These are phyloP conservation scores for Stylophora pistillata DNA, from an alignment of 64 coral and sea anemone species.

Conservation along the genomic window DNA sequence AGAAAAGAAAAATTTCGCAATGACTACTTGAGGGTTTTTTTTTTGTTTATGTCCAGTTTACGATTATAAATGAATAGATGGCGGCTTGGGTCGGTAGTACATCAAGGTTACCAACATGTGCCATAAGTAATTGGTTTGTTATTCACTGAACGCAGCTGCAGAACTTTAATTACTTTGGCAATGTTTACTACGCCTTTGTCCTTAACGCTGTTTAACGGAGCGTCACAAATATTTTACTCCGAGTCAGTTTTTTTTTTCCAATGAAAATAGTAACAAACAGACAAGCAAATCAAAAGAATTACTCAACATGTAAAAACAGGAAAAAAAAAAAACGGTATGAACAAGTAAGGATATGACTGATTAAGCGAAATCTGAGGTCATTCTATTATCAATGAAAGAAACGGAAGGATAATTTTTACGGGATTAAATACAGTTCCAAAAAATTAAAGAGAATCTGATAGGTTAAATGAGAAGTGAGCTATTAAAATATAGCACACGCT, in stretches of 20 bases:
- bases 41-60: conserved; percentile 2
- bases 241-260: neutral
- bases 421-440: no score
- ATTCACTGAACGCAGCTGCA: neutral
- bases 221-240: neutral
- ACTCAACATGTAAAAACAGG: no score
- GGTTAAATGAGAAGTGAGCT: no score
- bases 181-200: conserved; percentile 1
- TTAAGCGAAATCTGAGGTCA: no score
- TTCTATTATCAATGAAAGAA: no score
- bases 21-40: neutral
- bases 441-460: no score
- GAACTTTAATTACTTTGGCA: neutral
- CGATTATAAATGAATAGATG: neutral
- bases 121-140: neutral
- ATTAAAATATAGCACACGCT: neutral
- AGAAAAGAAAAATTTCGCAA: neutral
- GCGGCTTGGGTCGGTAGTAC: neutral
- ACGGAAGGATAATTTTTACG: no score
- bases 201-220: neutral
- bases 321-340: no score
- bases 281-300: no score
- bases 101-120: conserved; percentile 30
- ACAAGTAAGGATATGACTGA: no score
- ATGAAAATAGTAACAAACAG: no score